These are phyloP conservation scores for Clavelina lepadiformis DNA, from an alignment of 23 tunicate species.

Conservation along the genomic window DNA sequence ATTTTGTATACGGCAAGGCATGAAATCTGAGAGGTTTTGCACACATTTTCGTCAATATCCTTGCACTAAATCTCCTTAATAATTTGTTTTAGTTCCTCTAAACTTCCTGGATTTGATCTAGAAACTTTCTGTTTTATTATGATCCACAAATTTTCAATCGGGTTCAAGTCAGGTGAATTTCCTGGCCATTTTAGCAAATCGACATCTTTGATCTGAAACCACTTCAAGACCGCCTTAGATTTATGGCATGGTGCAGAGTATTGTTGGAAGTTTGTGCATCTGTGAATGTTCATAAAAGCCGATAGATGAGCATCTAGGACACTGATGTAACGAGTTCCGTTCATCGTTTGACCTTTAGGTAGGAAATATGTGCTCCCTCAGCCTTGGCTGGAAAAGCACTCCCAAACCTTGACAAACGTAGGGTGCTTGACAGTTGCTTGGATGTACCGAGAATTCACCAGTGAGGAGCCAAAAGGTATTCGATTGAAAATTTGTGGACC, in stretches of 20 bases:
- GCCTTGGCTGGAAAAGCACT: constrained; percentile 23
- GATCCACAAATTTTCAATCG: too few relatives aligned
- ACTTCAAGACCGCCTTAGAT: constrained; percentile 17
- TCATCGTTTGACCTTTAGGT: constrained; percentile 32
- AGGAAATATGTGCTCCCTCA: constrained; percentile 10
- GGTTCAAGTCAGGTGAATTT: constrained; percentile 3
- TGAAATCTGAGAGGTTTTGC: constrained; percentile 20
- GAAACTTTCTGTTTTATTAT: constrained; percentile 5
- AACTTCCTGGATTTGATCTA: constrained; percentile 20
- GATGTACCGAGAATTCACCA: constrained; percentile 13
- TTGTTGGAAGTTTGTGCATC: constrained; percentile 17
- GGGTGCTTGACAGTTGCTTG: constrained; percentile 37
- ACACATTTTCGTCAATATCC: constrained; percentile 12
- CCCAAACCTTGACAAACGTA: constrained; percentile 17
- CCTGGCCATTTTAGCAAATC: constrained; percentile 3
- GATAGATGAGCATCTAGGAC: constrained; percentile 14
- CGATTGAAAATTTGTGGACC: constrained; percentile 18
- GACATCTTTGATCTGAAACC: constrained; percentile 26
- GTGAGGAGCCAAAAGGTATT: constrained; percentile 30
- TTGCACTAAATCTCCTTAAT: constrained; percentile 14
- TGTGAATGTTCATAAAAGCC: constrained; percentile 11
- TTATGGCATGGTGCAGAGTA: constrained; percentile 29
- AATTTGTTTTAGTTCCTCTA: constrained; percentile 20
- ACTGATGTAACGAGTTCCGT: constrained; percentile 15
- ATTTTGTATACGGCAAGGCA: constrained; percentile 17